Conservation (phyloP, 1,140 invertebrate species). For the Coenobita brevimanus region DNA sequence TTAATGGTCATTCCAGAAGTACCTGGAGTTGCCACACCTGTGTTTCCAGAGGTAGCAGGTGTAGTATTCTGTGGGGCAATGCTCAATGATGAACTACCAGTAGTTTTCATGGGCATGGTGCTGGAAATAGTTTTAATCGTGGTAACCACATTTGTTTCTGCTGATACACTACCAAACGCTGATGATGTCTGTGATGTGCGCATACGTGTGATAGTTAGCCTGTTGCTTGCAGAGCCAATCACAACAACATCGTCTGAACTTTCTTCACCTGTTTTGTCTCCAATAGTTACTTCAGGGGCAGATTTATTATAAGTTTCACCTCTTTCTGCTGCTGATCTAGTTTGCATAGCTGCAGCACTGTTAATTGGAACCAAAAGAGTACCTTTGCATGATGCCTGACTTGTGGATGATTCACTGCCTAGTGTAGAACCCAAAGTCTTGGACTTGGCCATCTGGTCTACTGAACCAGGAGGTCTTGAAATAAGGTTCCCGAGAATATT, state of each 20-base stretch:
- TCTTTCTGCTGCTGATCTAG: background rate
- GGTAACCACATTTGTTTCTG: conserved; percentile 43
- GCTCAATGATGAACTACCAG: background rate
- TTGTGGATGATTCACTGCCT: background rate
- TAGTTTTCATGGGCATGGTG: background rate
- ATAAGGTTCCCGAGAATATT: conserved; percentile 17
- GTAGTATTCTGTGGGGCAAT: too few relatives aligned
- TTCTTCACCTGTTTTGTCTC: conserved; percentile 10
- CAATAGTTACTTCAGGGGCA: background rate
- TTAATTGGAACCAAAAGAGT: conserved; percentile 30
- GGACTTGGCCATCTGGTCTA: background rate
- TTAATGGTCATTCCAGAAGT: conserved; percentile 14
- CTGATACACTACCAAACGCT: conserved; percentile 7
- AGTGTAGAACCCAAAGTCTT: background rate
- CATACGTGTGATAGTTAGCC: conserved; percentile 20
- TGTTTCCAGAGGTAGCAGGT: background rate
- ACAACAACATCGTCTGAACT: conserved; percentile 54
- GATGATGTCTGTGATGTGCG: background rate
- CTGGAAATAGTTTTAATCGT: conserved; percentile 44
- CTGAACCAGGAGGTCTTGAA: background rate
- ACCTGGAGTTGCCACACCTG: background rate
- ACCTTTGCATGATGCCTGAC: conserved; percentile 20
- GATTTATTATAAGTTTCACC: background rate
- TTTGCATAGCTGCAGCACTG: conserved; percentile 8
- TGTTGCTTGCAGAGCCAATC: conserved; percentile 16